Evolutionary conservation across 2,888 invertebrate species (phyloP).

Genomic region (Metacarcinus magister): DNA sequence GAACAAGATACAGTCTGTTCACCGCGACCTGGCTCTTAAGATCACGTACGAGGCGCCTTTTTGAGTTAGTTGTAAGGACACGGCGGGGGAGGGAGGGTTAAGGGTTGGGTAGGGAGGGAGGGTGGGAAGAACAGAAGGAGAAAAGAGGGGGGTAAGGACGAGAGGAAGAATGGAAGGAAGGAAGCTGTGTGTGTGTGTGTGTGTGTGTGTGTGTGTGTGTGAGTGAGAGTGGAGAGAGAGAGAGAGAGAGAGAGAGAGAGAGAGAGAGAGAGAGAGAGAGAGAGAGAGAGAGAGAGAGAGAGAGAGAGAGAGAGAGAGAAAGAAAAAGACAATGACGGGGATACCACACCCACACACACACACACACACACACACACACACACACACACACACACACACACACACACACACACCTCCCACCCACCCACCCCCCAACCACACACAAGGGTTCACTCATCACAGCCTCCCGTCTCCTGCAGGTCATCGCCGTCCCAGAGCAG

Average conservation of each 20-base stretch:
- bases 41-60: conserved; percentile 52
- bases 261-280: conserved; percentile 52
- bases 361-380: too few species aligned
- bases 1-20: conserved; percentile 59
- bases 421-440: too few species aligned
- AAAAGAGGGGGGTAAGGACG: neutral
- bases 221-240: too few species aligned
- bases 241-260: too few species aligned
- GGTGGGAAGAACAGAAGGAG: neutral
- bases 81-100: neutral
- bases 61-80: neutral
- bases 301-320: neutral
- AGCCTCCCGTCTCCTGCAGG: conserved; percentile 16
- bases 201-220: neutral
- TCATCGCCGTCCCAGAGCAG: conserved; percentile 56
- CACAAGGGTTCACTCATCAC: neutral
- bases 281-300: conserved; percentile 41
- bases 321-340: too few species aligned
- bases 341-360: too few species aligned
- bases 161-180: neutral
- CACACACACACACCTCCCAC: neutral
- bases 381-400: neutral
- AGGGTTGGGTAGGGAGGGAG: neutral
- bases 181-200: neutral
- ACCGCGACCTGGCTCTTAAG: conserved; percentile 59